phyloP scores from a whole-genome alignment of 1,140 invertebrate species.

The Orius insidiosus region DNA sequence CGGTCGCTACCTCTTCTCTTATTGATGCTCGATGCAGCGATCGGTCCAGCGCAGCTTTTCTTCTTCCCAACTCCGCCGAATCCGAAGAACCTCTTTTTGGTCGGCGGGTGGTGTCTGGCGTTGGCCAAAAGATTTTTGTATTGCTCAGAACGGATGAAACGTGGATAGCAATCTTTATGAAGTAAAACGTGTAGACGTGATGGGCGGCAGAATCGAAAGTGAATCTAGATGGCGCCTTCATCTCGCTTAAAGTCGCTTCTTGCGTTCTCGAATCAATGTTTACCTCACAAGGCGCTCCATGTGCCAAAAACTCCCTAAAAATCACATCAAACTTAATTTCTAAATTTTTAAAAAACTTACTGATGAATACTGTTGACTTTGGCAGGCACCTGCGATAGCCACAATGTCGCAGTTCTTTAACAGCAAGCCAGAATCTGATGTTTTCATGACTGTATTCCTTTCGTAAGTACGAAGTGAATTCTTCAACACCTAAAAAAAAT shows the following conservation, averaged over 20 bases:
- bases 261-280: conserved; percentile 97
- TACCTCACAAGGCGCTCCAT: conserved; percentile 88
- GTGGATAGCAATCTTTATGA: conserved; percentile 95
- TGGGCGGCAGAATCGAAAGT: conserved; percentile 90
- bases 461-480: conserved; percentile 81
- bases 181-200: conserved; percentile 91
- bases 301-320: conserved; percentile 80
- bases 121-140: conserved; percentile 73
- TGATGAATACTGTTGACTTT: conserved; percentile 86
- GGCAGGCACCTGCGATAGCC: conserved; percentile 67
- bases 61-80: conserved; percentile 68
- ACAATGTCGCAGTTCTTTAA: conserved; percentile 76
- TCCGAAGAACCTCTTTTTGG: conserved; percentile 77
- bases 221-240: conserved; percentile 69
- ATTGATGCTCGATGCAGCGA: conserved; percentile 25
- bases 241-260: conserved; percentile 71
- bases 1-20: conserved; percentile 59
- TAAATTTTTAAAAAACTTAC: conserved; percentile 40
- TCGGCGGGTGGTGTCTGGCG: conserved; percentile 70
- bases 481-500: conserved; percentile 41
- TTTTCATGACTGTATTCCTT: conserved; percentile 98
- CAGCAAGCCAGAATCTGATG: conserved; percentile 91
- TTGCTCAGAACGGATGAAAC: conserved; percentile 88
- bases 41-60: conserved; percentile 32
- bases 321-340: conserved; percentile 9